Base-by-base conservation (phyloP, 2,797 vertebrate genomes). In the Parauchenoglanis punctatus region DNA sequence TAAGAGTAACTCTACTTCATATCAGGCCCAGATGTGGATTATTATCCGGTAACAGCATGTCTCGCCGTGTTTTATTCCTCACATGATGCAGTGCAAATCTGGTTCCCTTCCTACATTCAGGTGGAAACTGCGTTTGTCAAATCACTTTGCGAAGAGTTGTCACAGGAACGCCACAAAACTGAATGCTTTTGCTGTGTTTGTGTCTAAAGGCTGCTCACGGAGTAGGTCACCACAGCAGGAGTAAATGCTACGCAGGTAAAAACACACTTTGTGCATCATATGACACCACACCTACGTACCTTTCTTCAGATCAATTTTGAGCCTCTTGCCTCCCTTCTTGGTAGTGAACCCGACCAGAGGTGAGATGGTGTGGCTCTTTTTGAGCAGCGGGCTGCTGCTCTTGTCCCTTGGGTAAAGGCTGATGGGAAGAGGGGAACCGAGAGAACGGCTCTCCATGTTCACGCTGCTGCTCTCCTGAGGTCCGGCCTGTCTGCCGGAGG, bases 301-400 rank as follows among this genome's bases (percentile, higher is more conserved):
- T 97, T 99, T 99, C 92, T 96, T 98, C 84, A 99, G 94, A 90
- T 99, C 98, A 83, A 99, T 98, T 93, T 95, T 97, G 89, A 99
- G 94, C 92, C 95, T 97, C 84, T 97, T 96, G 81, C 96, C 96
- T 92, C 93, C 96, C 92, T 94, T 97, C 91, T 97, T 98, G 94
- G 91, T 97, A 90, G 96, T 92, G 87, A 96, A 95, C 31, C 94
- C 95, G 92, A 96, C 94, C 75, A 98, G 90, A 75, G 95, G 96
- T 61, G 97, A 96, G 25, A 97, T 91, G 31, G 95, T 96, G 0
- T 97, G 94, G 0, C 94, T 91, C 86, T 97, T 97, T 91, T 94
- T 96, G 35, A 92, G 90, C 17, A 96, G 89, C 0, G 95, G 94
- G 87, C 94, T 95, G 25, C 92, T 93, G 77, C 88, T 93, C 6